Percentiles rank a stretch among this genome's conserved stretches.
Evolutionary conservation across 2,888 invertebrate genomes (phyloP).

Genomic region (Drosophila affinis): DNA sequence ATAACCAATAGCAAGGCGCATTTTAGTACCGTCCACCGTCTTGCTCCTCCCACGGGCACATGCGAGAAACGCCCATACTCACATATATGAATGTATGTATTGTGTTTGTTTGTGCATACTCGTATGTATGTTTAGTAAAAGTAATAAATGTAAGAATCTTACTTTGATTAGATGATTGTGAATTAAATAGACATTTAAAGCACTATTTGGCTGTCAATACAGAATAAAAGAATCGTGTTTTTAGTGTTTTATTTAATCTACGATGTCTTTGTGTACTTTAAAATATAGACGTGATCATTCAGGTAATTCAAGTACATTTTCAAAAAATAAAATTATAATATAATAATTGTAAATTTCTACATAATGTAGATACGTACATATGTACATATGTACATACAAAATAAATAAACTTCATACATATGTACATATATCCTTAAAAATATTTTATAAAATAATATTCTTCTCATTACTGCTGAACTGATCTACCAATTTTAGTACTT

Average conservation of each 20-base stretch:
- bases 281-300: too few relatives aligned
- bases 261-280: too few relatives aligned
- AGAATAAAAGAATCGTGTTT: background rate
- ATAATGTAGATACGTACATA: too few relatives aligned
- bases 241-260: too few relatives aligned
- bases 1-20: slow-evolving; percentile 26
- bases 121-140: slow-evolving; percentile 3
- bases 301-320: too few relatives aligned
- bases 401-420: too few relatives aligned
- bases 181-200: background rate
- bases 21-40: background rate
- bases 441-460: too few relatives aligned
- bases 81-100: background rate
- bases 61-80: background rate
- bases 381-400: too few relatives aligned
- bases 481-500: too few relatives aligned
- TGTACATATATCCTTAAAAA: too few relatives aligned
- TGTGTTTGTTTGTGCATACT: background rate
- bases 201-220: background rate
- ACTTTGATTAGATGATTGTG: slow-evolving; percentile 3
- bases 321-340: too few relatives aligned
- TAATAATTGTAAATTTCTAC: too few relatives aligned
- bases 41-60: background rate
- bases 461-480: background rate
- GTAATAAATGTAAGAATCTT: slow-evolving; percentile 7